phyloP scores from a whole-genome alignment of 2,888 invertebrate genomes.

The Latrodectus elegans region DNA sequence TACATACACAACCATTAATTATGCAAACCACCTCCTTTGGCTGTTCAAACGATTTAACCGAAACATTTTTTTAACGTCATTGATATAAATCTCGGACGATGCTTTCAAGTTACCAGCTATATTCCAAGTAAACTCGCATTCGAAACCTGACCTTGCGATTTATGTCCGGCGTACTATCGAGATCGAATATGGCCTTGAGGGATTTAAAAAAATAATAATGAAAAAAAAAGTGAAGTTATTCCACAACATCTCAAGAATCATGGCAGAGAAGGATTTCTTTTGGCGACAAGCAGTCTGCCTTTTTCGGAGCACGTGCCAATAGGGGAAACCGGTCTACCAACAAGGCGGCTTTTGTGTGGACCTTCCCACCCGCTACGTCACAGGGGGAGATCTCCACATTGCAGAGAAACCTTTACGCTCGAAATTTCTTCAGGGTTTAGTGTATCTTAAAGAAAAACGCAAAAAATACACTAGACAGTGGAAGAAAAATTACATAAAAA shows the following conservation, averaged over 20 bases:
- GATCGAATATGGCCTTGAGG: constrained; percentile 38
- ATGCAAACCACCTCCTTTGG: no score
- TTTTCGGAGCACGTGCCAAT: constrained; percentile 56
- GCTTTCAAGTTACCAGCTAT: no score
- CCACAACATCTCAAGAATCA: constrained; percentile 8
- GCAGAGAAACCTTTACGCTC: neutral
- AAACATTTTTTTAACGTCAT: no score
- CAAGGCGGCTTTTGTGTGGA: constrained; percentile 63
- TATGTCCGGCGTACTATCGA: neutral
- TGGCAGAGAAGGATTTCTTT: constrained; percentile 14
- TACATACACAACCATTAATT: no score
- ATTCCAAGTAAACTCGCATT: no score
- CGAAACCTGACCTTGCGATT: neutral
- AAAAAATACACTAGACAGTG: no score
- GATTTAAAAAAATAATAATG: neutral
- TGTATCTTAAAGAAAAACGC: no score
- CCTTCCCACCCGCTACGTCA: constrained; percentile 1
- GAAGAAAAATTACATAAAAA: no score
- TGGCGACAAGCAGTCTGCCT: constrained; percentile 64
- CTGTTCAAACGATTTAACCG: no score
- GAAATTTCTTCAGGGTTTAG: no score
- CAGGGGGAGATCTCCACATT: constrained; percentile 6
- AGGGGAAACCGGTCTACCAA: constrained; percentile 50
- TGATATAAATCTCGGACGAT: no score
- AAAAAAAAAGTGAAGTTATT: constrained; percentile 15